These are phyloP conservation scores for Notiomystis cincta DNA, from an alignment of 2,113 vertebrate genomes.

Conservation along the genomic window DNA sequence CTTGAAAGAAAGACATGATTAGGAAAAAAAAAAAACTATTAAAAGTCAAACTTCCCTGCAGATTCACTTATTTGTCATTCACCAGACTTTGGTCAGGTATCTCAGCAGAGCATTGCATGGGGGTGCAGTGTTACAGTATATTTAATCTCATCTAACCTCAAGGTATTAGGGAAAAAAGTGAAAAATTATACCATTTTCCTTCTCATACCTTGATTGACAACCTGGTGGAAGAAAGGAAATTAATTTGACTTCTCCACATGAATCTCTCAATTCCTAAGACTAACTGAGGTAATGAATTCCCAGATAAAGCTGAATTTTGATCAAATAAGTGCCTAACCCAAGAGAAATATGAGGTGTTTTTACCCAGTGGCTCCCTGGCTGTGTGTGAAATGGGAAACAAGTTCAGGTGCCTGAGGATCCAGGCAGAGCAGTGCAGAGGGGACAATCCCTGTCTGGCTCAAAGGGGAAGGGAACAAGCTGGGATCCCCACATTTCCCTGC, in stretches of 20 bases:
- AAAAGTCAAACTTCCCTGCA: not conserved
- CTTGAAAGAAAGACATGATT: not conserved
- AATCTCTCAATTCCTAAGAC: not conserved
- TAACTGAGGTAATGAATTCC: not conserved
- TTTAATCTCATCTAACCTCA: not conserved
- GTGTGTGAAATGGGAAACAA: not conserved
- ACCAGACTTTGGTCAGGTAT: not conserved
- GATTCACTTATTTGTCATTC: not conserved
- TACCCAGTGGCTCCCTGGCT: not conserved
- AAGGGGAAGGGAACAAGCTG: not conserved
- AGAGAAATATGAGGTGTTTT: not conserved
- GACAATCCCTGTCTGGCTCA: not conserved
- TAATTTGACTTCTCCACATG: not conserved
- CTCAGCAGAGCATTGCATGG: not conserved
- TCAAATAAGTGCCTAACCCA: not conserved
- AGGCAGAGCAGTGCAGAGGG: not conserved
- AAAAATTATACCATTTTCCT: not conserved
- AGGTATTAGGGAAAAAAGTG: not conserved
- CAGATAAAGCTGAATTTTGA: not conserved
- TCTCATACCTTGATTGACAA: not conserved
- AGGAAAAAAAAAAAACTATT: not conserved
- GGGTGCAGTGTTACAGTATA: not conserved
- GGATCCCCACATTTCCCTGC: not conserved
- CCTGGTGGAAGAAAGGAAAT: not conserved
- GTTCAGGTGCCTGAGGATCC: fast-evolving